phyloP scores from a whole-genome alignment of 2,888 invertebrate species.

The Itoplectis maculator region DNA sequence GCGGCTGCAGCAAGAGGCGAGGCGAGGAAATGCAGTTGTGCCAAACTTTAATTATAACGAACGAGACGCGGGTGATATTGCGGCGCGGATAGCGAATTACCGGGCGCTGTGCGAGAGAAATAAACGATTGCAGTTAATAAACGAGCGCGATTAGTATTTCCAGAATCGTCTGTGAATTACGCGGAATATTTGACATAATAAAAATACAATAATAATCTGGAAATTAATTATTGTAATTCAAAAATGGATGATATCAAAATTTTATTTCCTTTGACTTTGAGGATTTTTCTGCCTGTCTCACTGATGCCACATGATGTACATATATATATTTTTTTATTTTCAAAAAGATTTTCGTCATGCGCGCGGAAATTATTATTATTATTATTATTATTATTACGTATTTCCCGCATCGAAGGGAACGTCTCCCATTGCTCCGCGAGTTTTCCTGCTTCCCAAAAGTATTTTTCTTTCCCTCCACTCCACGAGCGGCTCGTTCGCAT shows the following conservation, averaged over 20 bases:
- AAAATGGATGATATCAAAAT: no score
- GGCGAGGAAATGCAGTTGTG: conserved; percentile 42
- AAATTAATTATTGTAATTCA: no score
- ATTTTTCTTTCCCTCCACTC: conserved; percentile 36
- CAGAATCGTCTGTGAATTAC: not conserved
- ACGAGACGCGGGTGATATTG: conserved; percentile 39
- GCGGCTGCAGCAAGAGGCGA: conserved; percentile 46
- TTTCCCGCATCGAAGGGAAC: conserved; percentile 25
- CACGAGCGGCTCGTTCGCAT: conserved; percentile 9
- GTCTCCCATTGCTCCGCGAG: conserved; percentile 16
- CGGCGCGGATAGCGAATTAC: conserved; percentile 36
- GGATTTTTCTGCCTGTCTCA: no score
- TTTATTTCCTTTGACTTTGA: no score
- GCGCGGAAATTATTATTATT: no score
- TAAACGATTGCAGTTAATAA: not conserved
- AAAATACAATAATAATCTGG: no score
- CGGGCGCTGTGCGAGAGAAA: conserved; percentile 45
- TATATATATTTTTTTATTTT: no score
- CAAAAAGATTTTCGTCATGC: not conserved
- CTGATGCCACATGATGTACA: no score
- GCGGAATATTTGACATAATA: no score
- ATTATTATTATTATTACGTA: no score
- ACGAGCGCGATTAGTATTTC: not conserved
- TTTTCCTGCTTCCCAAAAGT: conserved; percentile 38
- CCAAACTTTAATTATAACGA: conserved; percentile 41